Evolutionary conservation across 2,113 vertebrate species (phyloP).

Genomic region (Mesoclemmys tuberculata): DNA sequence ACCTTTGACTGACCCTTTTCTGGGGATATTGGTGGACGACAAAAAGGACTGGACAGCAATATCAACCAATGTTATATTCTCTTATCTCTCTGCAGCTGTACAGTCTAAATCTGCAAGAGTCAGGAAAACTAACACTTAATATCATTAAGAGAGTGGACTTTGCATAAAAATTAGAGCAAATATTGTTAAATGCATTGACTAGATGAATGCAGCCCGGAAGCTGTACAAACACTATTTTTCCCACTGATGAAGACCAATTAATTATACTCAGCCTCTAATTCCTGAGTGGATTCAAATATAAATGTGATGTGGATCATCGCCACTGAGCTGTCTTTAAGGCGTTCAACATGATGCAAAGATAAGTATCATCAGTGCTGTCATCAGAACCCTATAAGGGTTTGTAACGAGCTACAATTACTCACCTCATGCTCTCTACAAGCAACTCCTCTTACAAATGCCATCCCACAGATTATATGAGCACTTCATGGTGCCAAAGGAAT

Average conservation of each 20-base stretch:
- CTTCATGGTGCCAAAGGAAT: neutral
- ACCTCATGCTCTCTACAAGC: neutral
- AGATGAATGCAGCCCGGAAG: neutral
- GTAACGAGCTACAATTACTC: neutral
- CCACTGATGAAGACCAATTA: constrained; percentile 6
- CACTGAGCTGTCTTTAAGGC: neutral
- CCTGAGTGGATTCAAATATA: neutral
- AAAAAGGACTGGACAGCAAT: neutral
- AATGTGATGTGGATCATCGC: neutral
- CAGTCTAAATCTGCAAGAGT: neutral
- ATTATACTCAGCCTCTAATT: neutral
- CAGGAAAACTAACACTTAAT: neutral
- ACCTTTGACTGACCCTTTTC: neutral
- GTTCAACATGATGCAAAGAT: neutral
- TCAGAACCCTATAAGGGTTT: neutral
- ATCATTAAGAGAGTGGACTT: neutral
- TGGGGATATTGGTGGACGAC: neutral
- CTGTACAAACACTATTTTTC: neutral
- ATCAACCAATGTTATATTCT: neutral
- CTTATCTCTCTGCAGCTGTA: neutral
- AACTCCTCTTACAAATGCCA: neutral
- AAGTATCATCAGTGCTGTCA: neutral
- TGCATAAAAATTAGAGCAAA: constrained; percentile 21
- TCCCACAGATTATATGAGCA: neutral
- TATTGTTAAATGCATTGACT: neutral